These are phyloP conservation scores for Laspeyria flexula DNA, from an alignment of 2,888 invertebrate species.

Conservation along the genomic window DNA sequence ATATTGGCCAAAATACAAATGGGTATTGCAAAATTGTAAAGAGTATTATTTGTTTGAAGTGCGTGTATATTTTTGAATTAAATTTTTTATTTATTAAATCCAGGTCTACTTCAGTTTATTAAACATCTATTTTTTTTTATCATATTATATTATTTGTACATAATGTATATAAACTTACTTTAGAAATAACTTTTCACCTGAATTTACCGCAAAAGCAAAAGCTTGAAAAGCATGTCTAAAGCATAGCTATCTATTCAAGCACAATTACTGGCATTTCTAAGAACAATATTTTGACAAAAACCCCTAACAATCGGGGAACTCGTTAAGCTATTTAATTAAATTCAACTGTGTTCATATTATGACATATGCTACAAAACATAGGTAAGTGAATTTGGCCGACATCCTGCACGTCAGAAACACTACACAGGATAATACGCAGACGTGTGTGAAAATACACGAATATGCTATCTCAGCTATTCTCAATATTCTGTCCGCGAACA, in stretches of 20 bases:
- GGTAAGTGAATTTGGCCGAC: slow-evolving; percentile 49
- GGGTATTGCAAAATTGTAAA: background rate
- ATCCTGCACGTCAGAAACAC: slow-evolving; percentile 41
- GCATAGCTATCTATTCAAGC: background rate
- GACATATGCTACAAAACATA: slow-evolving; percentile 27
- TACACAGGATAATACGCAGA: slow-evolving; percentile 41
- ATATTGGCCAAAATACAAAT: slow-evolving; percentile 24
- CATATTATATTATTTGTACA: no score
- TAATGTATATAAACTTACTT: no score
- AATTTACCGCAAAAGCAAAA: no score
- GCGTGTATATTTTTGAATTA: background rate
- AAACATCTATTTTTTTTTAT: no score
- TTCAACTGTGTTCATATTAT: slow-evolving; percentile 26
- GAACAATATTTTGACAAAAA: slow-evolving; percentile 1
- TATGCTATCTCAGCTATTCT: slow-evolving; percentile 4
- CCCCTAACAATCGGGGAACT: slow-evolving; percentile 8
- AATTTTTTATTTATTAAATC: no score
- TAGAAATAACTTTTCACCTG: no score
- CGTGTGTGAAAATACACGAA: slow-evolving; percentile 34
- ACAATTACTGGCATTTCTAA: background rate
- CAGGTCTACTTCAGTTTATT: no score
- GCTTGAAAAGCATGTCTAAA: no score
- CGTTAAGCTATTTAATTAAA: slow-evolving; percentile 26
- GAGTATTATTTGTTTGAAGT: background rate
- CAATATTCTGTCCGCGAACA: background rate